Evolutionary conservation across 2,113 vertebrate genomes (phyloP).

Genomic region (Albula glossodonta): DNA sequence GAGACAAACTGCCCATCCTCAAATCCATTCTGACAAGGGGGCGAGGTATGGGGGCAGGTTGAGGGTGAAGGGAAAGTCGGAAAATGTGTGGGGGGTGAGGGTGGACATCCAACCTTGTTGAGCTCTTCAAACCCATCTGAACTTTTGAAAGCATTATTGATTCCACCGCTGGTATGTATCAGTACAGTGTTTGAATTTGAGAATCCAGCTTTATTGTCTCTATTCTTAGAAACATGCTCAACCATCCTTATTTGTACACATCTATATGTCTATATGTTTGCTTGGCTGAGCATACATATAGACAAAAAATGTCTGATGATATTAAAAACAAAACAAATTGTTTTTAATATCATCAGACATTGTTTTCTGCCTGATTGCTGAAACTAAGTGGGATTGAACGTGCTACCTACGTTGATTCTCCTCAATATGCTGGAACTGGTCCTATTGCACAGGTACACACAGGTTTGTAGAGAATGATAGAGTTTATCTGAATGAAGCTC

Average conservation of each 20-base stretch:
- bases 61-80: slow-evolving; percentile 60
- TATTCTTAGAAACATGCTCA: background rate
- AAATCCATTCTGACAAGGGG: slow-evolving; percentile 78
- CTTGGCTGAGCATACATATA: background rate
- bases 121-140: slow-evolving; percentile 23
- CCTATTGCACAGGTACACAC: background rate
- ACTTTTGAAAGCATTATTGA: slow-evolving; percentile 32
- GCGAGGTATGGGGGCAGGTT: slow-evolving; percentile 5
- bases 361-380: background rate
- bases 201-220: background rate
- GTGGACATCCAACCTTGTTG: slow-evolving; percentile 18
- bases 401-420: background rate
- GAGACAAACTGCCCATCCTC: slow-evolving; percentile 42
- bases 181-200: background rate
- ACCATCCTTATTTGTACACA: background rate
- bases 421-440: background rate
- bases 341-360: background rate
- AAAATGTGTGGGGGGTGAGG: slow-evolving; percentile 22
- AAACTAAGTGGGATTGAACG: background rate
- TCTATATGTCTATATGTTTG: background rate
- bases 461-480: background rate
- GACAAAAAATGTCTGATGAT: too few relatives aligned
- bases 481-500: background rate
- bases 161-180: slow-evolving; percentile 14
- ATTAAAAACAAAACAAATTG: too few relatives aligned